phyloP scores from a whole-genome alignment of 2,113 vertebrate genomes.

The Austrofundulus limnaeus region DNA sequence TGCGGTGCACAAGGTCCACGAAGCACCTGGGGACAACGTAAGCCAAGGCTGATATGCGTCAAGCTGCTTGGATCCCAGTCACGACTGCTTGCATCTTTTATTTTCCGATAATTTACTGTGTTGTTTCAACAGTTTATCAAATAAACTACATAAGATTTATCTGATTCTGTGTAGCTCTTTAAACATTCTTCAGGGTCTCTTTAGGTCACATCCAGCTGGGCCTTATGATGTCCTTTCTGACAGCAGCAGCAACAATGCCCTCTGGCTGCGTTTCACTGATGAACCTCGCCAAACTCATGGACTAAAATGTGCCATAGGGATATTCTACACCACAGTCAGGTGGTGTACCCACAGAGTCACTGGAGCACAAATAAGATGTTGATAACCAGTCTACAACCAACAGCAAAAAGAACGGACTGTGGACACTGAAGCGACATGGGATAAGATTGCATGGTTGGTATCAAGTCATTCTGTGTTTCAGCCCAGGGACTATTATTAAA shows the following conservation, averaged over 20 bases:
- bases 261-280: slow-evolving; percentile 35
- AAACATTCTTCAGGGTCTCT: slow-evolving; percentile 8
- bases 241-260: slow-evolving; percentile 30
- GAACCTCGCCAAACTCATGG: slow-evolving; percentile 35
- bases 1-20: too few species aligned
- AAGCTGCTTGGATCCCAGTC: too few species aligned
- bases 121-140: too few species aligned
- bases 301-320: slow-evolving; percentile 53
- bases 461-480: slow-evolving; percentile 69
- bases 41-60: too few species aligned
- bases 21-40: too few species aligned
- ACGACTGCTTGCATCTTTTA: too few species aligned
- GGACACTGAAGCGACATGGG: slow-evolving; percentile 55
- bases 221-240: not conserved
- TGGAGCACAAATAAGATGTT: slow-evolving; percentile 67
- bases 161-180: not conserved
- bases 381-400: slow-evolving; percentile 58
- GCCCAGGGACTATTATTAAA: slow-evolving; percentile 60
- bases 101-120: too few species aligned
- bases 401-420: slow-evolving; percentile 45
- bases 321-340: slow-evolving; percentile 74
- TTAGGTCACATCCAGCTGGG: slow-evolving; percentile 26
- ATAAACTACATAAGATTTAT: too few species aligned
- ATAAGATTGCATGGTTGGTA: slow-evolving; percentile 76
- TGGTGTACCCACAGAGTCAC: slow-evolving; percentile 61